These are phyloP conservation scores for Falco punctatus DNA, from an alignment of 2,113 vertebrate genomes.

Conservation along the genomic window DNA sequence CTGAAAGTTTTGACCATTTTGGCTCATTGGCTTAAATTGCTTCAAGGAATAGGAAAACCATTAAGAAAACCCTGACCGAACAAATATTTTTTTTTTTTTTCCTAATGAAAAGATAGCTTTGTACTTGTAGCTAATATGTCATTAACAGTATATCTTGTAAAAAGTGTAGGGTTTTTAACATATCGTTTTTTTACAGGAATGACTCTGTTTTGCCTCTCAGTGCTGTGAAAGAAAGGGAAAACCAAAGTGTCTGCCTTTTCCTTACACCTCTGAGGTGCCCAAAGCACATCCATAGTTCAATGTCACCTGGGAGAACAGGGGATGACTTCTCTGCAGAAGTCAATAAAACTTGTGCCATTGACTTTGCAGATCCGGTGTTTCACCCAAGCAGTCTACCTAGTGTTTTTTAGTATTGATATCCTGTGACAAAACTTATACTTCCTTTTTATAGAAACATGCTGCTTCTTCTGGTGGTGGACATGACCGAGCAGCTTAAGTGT, in stretches of 20 bases:
- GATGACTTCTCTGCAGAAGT: not conserved
- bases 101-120: not conserved
- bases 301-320: not conserved
- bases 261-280: not conserved
- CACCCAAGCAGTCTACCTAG: not conserved
- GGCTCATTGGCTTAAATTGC: not conserved
- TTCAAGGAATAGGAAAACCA: not conserved
- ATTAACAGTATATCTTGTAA: not conserved
- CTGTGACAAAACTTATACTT: slow-evolving; percentile 1
- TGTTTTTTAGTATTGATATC: slow-evolving; percentile 29
- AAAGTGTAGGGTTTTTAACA: not conserved
- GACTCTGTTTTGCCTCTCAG: not conserved
- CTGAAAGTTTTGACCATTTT: not conserved
- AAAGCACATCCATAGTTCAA: not conserved
- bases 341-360: not conserved
- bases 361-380: not conserved
- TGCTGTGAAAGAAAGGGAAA: not conserved
- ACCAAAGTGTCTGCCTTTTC: not conserved
- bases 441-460: slow-evolving; percentile 13
- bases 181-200: not conserved
- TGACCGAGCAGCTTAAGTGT: slow-evolving; percentile 18
- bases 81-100: not conserved
- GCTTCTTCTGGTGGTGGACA: slow-evolving; percentile 7
- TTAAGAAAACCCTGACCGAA: not conserved
- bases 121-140: not conserved